Conservation (phyloP, 1,140 invertebrate species). For the Drosophila tsacasi region DNA sequence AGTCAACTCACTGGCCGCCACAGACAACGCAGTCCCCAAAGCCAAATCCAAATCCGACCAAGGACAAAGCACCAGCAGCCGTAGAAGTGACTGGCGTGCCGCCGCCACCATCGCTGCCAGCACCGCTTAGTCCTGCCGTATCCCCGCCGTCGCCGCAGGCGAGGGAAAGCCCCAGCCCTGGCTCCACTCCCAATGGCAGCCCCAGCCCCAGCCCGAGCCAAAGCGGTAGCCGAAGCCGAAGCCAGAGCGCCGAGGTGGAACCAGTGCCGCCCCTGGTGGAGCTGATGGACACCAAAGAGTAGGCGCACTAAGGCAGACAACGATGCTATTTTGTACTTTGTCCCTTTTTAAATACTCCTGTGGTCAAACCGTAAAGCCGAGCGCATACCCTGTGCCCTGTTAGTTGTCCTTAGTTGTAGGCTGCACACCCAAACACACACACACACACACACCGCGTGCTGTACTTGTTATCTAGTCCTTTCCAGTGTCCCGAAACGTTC, state of each 20-base stretch:
- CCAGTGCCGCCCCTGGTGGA: constrained; percentile 45
- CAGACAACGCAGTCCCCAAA: constrained; percentile 17
- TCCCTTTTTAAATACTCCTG: constrained; percentile 37
- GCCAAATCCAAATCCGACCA: constrained; percentile 4
- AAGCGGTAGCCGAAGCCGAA: constrained; percentile 17
- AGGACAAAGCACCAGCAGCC: constrained; percentile 1
- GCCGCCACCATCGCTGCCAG: constrained; percentile 1
- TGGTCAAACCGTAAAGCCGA: constrained; percentile 30
- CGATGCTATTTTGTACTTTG: constrained; percentile 36
- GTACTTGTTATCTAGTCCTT: constrained; percentile 63
- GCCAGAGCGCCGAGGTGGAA: constrained; percentile 27
- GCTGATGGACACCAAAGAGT: constrained; percentile 46
- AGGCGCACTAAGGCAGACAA: constrained; percentile 1
- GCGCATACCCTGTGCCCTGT: background rate
- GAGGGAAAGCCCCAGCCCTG: background rate
- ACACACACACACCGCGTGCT: constrained; percentile 16
- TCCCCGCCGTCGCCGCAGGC: constrained; percentile 2
- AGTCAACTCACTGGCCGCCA: constrained; percentile 28
- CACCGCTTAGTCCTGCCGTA: constrained; percentile 13
- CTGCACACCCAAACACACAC: constrained; percentile 1
- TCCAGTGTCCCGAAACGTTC: constrained; percentile 35
- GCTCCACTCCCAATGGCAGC: constrained; percentile 12
- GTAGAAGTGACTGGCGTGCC: background rate
- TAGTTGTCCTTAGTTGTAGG: constrained; percentile 32
- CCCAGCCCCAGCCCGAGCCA: constrained; percentile 7